Conservation (phyloP, 1,140 invertebrate genomes). For the Drosophila subpulchrella region DNA sequence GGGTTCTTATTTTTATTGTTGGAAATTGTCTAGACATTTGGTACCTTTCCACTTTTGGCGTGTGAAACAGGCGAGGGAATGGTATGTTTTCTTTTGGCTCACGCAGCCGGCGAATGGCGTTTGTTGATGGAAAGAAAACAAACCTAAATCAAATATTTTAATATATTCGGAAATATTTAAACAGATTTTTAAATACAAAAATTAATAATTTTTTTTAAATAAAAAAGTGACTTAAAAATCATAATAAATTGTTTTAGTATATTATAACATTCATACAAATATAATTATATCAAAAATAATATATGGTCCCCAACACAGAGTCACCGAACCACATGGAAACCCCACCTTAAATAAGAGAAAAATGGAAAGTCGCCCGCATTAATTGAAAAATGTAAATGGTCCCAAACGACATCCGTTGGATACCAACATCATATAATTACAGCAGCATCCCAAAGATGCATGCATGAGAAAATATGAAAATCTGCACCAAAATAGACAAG, state of each 20-base stretch:
- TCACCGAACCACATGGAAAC: neutral
- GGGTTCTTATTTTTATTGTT: conserved; percentile 5
- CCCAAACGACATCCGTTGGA: conserved; percentile 38
- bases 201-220: too few species aligned
- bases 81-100: conserved; percentile 24
- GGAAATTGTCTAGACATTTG: conserved; percentile 21
- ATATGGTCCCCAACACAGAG: neutral
- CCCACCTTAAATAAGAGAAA: conserved; percentile 18
- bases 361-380: conserved; percentile 39
- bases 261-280: neutral
- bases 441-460: conserved; percentile 20
- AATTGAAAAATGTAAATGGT: conserved; percentile 35
- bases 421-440: conserved; percentile 33
- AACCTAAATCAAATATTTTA: neutral
- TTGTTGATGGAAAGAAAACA: conserved; percentile 8
- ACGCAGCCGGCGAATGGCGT: conserved; percentile 27
- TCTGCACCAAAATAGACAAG: conserved; percentile 35
- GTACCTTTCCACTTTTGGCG: conserved; percentile 19
- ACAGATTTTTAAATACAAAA: too few species aligned
- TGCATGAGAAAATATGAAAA: conserved; percentile 33
- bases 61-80: conserved; percentile 18
- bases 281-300: neutral
- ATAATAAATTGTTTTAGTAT: neutral
- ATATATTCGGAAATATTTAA: neutral
- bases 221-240: too few species aligned